Percentiles rank a stretch among this genome's conserved stretches.
phyloP scores from a whole-genome alignment of 2,888 invertebrate genomes.

The Eustalomyia histrio region DNA sequence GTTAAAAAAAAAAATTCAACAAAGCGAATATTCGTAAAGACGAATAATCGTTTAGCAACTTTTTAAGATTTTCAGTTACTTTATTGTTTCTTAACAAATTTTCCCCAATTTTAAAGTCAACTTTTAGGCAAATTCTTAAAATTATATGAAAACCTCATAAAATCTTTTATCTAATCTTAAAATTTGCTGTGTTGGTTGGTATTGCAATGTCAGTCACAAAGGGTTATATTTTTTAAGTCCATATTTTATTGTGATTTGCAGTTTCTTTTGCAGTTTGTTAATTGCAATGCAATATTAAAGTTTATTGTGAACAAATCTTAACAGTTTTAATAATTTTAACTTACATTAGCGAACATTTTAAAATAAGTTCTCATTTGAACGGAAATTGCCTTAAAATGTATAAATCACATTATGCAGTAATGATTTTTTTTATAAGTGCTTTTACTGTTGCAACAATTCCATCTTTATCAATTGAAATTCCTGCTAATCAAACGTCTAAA shows the following conservation, averaged over 20 bases:
- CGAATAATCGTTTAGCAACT: neutral
- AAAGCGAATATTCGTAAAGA: neutral
- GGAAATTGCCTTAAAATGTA: neutral
- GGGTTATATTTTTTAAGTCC: conserved; percentile 12
- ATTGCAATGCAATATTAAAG: neutral
- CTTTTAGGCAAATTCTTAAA: conserved; percentile 26
- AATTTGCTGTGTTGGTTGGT: neutral
- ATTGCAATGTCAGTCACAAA: conserved; percentile 18
- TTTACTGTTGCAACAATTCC: neutral
- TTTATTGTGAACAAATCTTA: neutral
- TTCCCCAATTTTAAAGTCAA: neutral
- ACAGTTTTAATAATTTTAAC: neutral
- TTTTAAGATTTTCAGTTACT: neutral
- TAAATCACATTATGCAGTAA: neutral
- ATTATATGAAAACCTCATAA: neutral
- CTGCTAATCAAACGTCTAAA: neutral
- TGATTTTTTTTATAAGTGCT: neutral
- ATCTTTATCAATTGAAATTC: neutral
- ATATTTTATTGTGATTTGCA: neutral
- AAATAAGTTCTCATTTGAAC: neutral
- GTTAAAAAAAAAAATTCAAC: neutral
- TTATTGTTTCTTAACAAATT: neutral
- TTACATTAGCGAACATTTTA: no score
- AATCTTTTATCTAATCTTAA: conserved; percentile 12
- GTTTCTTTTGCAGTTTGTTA: neutral